These are phyloP conservation scores for Astropecten irregularis DNA, from an alignment of 53 echinoderm and acorn worm genomes.

Conservation along the genomic window DNA sequence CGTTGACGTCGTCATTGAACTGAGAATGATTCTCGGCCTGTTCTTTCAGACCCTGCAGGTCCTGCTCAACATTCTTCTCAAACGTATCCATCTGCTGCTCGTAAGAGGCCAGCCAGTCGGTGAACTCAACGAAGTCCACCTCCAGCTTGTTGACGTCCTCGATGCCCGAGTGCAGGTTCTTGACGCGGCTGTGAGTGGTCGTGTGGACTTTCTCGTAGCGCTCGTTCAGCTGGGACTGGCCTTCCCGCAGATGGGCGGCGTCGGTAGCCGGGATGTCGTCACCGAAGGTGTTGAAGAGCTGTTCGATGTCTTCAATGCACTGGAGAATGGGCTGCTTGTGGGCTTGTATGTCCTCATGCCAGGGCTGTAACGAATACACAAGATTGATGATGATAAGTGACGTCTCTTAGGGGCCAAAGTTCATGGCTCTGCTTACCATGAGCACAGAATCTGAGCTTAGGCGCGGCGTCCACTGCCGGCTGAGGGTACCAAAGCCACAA, in stretches of 20 bases:
- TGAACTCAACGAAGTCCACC: constrained; percentile 74
- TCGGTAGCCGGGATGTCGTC: constrained; percentile 76
- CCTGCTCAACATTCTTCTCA: constrained; percentile 79
- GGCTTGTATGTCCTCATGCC: constrained; percentile 89
- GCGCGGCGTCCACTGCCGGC: no score
- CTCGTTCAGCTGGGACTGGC: constrained; percentile 73
- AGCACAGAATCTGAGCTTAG: no score
- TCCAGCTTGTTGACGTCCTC: constrained; percentile 88
- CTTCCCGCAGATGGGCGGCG: constrained; percentile 66
- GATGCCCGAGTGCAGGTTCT: constrained; percentile 75
- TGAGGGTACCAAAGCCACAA: no score
- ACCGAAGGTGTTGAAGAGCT: constrained; percentile 77
- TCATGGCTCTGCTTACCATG: no score
- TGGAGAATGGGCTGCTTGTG: constrained; percentile 92
- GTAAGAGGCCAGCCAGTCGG: constrained; percentile 72
- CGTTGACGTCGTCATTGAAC: constrained; percentile 89
- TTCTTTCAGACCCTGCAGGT: constrained; percentile 60
- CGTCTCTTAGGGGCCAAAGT: no score
- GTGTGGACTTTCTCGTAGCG: constrained; percentile 84
- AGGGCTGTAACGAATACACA: constrained; percentile 61
- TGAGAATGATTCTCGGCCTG: constrained; percentile 70
- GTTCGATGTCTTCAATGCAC: constrained; percentile 87
- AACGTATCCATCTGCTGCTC: constrained; percentile 67
- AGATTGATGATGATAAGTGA: background rate
- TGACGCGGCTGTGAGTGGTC: constrained; percentile 71